A percentile compares a stretch with the other conserved stretches of the same genome.
phyloP scores from a whole-genome alignment of 2,797 vertebrate genomes.

The Vespertilio murinus region DNA sequence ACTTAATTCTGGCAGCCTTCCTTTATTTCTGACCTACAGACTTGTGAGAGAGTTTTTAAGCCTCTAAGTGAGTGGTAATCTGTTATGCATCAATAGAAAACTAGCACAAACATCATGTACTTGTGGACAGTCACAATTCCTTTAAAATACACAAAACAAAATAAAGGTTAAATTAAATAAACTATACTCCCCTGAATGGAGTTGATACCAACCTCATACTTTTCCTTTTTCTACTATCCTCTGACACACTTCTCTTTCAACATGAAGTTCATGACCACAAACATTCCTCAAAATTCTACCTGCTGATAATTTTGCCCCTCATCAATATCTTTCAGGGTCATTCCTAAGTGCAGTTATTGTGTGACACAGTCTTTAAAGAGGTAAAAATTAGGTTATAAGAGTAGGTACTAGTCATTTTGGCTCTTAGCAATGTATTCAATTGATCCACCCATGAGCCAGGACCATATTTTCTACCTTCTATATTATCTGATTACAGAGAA shows the following conservation, averaged over 20 bases:
- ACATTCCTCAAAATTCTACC: background rate
- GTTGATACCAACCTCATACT: background rate
- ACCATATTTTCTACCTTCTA: background rate
- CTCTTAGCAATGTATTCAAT: background rate
- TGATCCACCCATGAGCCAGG: background rate
- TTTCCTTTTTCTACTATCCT: background rate
- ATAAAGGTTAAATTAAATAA: background rate
- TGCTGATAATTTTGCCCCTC: background rate
- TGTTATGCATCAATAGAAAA: background rate
- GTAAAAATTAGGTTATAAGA: background rate
- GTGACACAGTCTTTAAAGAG: background rate
- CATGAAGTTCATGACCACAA: background rate
- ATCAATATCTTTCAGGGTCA: background rate
- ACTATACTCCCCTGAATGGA: no score
- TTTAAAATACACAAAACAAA: background rate
- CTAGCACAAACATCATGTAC: background rate
- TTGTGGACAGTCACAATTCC: background rate
- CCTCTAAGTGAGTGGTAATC: background rate
- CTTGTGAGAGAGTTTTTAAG: background rate
- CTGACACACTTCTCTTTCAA: background rate
- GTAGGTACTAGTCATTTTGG: background rate
- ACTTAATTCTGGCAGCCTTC: background rate
- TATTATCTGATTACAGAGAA: background rate
- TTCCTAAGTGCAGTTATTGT: background rate
- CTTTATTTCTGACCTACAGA: background rate